Conservation (phyloP, 2,113 vertebrate species). For the Accipiter cooperii region DNA sequence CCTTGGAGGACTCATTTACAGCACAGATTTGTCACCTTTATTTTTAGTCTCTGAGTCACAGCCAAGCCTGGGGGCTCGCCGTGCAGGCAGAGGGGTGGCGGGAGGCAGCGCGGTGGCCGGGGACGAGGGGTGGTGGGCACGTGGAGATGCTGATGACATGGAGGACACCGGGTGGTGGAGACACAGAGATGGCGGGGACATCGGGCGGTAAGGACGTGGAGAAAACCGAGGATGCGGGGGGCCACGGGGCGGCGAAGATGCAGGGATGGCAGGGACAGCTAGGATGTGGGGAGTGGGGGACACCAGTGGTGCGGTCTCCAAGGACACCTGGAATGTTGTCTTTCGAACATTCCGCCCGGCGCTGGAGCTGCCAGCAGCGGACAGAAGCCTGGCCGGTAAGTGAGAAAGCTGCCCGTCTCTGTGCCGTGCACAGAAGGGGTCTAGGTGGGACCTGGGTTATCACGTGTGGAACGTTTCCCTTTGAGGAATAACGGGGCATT, state of each 20-base stretch:
- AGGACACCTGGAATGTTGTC: neutral
- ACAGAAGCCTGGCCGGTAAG: neutral
- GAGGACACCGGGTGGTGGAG: neutral
- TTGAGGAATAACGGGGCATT: neutral
- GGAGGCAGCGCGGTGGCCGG: rapidly evolving
- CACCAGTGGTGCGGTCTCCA: neutral
- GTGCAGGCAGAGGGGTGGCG: too few relatives aligned
- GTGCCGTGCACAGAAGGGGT: too few relatives aligned
- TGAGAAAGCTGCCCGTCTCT: neutral
- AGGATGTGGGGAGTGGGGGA: neutral
- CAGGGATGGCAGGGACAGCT: neutral
- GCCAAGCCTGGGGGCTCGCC: neutral
- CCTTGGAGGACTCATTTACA: neutral
- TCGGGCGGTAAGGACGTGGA: neutral
- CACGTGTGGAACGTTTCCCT: neutral
- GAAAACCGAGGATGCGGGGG: neutral
- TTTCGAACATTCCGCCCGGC: neutral
- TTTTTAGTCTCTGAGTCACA: neutral
- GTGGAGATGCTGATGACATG: neutral
- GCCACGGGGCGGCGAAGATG: rapidly evolving
- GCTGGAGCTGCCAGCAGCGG: neutral
- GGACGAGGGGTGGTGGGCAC: neutral
- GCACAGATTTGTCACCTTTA: neutral
- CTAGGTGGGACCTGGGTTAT: too few relatives aligned
- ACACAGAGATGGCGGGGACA: neutral